Evolutionary conservation across 2,888 invertebrate species (phyloP).

Genomic region (Machimus atricapillus): DNA sequence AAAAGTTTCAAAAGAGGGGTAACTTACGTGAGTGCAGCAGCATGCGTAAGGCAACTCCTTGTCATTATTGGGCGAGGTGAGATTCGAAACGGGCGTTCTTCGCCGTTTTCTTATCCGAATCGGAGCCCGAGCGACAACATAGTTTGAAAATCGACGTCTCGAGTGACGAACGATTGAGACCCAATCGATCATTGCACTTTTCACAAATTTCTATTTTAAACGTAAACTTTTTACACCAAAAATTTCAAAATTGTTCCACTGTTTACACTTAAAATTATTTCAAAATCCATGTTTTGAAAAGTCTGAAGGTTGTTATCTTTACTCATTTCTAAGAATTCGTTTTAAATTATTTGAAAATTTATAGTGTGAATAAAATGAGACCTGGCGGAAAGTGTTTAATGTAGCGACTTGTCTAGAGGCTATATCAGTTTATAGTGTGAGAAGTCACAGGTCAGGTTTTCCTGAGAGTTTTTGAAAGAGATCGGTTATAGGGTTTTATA

Average conservation of each 20-base stretch:
- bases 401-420: too few relatives aligned
- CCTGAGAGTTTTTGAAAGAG: too few relatives aligned
- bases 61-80: conserved; percentile 48
- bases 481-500: neutral
- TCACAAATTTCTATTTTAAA: neutral
- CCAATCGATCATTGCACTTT: conserved; percentile 74
- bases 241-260: neutral
- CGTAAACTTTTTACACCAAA: neutral
- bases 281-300: neutral
- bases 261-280: neutral
- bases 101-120: conserved; percentile 70
- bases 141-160: conserved; percentile 73
- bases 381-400: neutral
- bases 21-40: conserved; percentile 60
- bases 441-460: neutral
- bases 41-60: conserved; percentile 52
- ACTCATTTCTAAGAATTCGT: neutral
- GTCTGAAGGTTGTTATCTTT: neutral
- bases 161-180: conserved; percentile 78
- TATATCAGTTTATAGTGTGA: neutral
- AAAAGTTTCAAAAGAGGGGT: neutral
- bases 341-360: neutral
- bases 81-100: conserved; percentile 57
- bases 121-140: conserved; percentile 70
- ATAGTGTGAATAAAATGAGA: neutral